These are phyloP conservation scores for Formicarius rufipectus DNA, from an alignment of 2,113 vertebrate genomes.

Conservation along the genomic window DNA sequence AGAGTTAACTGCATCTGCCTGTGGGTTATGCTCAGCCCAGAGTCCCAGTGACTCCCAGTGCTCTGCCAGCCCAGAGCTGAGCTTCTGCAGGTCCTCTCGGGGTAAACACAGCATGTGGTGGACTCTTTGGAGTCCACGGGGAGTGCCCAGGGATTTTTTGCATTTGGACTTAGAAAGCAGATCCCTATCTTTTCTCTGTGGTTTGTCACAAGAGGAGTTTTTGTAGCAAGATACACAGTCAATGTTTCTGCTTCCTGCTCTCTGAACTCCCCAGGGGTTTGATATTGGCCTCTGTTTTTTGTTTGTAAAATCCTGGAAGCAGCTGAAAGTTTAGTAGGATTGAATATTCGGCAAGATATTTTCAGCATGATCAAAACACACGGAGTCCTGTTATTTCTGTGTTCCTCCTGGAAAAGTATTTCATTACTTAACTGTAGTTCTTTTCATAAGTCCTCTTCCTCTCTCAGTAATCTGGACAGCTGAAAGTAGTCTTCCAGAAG, in stretches of 20 bases:
- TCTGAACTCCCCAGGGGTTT: neutral
- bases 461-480: neutral
- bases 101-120: neutral
- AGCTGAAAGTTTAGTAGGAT: neutral
- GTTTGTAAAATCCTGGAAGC: neutral
- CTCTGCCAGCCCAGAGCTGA: fast-evolving
- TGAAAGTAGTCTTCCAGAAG: neutral
- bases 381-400: neutral
- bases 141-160: neutral
- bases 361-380: neutral
- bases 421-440: neutral
- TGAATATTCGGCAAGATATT: neutral
- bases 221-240: neutral
- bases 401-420: neutral
- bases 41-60: neutral
- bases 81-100: neutral
- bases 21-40: neutral
- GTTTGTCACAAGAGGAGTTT: neutral
- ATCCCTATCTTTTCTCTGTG: neutral
- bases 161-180: neutral
- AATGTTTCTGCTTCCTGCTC: neutral
- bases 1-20: neutral
- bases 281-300: neutral
- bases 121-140: neutral
- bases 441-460: neutral